These are phyloP conservation scores for Hirtodrosophila trivittata DNA, from an alignment of 2,888 invertebrate species.

Conservation along the genomic window DNA sequence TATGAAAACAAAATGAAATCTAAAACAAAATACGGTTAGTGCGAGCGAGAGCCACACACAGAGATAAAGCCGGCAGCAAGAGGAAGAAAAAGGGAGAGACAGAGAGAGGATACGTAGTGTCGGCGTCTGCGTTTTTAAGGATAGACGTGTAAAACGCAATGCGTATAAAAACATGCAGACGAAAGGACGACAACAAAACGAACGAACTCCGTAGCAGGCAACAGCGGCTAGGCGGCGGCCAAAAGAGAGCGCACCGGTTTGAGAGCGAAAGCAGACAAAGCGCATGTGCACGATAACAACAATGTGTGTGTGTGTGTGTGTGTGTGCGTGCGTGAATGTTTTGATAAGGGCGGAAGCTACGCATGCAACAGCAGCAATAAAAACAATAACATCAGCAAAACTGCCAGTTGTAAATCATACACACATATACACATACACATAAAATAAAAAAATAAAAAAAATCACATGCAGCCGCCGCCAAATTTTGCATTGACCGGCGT, in stretches of 20 bases:
- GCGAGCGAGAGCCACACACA: conserved; percentile 48
- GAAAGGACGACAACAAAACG: conserved; percentile 65
- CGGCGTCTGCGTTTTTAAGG: conserved; percentile 63
- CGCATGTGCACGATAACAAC: conserved; percentile 45
- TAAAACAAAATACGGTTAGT: conserved; percentile 64
- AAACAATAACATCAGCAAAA: conserved; percentile 9
- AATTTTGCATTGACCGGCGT: conserved; percentile 55
- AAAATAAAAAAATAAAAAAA: conserved; percentile 26
- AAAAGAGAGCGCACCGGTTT: conserved; percentile 17
- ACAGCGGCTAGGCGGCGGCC: conserved; percentile 54
- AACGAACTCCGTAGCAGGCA: conserved; percentile 11
- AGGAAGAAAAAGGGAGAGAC: background rate
- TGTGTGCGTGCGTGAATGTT: conserved; percentile 34
- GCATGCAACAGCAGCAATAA: conserved; percentile 47
- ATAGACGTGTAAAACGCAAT: conserved; percentile 73
- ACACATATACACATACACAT: conserved; percentile 22
- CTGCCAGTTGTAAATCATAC: conserved; percentile 24
- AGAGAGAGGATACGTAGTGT: conserved; percentile 25
- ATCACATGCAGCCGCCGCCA: conserved; percentile 53
- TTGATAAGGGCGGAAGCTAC: conserved; percentile 69
- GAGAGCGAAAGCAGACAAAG: conserved; percentile 17
- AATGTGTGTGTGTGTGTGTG: conserved; percentile 14
- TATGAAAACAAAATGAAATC: conserved; percentile 76
- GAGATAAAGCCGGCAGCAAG: conserved; percentile 6
- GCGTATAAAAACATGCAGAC: conserved; percentile 74